Conservation (phyloP, 1,140 invertebrate species). For the Tribolium madens region DNA sequence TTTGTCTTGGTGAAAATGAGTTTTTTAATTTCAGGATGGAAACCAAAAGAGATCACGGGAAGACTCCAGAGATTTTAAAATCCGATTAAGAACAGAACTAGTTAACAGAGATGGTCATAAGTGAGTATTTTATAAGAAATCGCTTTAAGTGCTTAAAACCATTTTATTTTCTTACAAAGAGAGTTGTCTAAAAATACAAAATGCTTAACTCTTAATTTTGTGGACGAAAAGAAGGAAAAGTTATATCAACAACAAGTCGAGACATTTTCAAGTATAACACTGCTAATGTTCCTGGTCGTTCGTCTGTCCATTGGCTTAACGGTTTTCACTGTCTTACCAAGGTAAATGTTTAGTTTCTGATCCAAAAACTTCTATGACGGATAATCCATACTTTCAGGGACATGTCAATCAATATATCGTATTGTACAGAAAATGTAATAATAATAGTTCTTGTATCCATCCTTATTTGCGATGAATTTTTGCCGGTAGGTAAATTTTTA, state of each 20-base stretch:
- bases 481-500: constrained; percentile 43
- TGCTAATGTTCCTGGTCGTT: constrained; percentile 74
- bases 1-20: too few species aligned
- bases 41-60: constrained; percentile 66
- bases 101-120: constrained; percentile 83
- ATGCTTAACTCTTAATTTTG: constrained; percentile 76
- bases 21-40: constrained; percentile 52
- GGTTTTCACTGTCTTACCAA: constrained; percentile 70
- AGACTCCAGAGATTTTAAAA: constrained; percentile 79
- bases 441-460: constrained; percentile 1
- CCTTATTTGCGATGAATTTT: constrained; percentile 18
- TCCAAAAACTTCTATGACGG: background rate
- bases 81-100: constrained; percentile 82
- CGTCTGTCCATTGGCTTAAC: constrained; percentile 71
- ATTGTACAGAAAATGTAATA: constrained; percentile 51
- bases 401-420: constrained; percentile 52
- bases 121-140: constrained; percentile 67
- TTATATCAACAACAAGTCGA: constrained; percentile 76
- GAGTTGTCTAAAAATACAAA: constrained; percentile 78
- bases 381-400: constrained; percentile 49
- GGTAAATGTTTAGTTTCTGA: constrained; percentile 58
- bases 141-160: background rate
- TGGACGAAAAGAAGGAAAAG: constrained; percentile 73
- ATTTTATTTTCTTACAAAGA: constrained; percentile 63
- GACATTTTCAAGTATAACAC: constrained; percentile 74